Base-by-base conservation (phyloP, 2,797 vertebrate genomes). In the Girardinus metallicus region DNA sequence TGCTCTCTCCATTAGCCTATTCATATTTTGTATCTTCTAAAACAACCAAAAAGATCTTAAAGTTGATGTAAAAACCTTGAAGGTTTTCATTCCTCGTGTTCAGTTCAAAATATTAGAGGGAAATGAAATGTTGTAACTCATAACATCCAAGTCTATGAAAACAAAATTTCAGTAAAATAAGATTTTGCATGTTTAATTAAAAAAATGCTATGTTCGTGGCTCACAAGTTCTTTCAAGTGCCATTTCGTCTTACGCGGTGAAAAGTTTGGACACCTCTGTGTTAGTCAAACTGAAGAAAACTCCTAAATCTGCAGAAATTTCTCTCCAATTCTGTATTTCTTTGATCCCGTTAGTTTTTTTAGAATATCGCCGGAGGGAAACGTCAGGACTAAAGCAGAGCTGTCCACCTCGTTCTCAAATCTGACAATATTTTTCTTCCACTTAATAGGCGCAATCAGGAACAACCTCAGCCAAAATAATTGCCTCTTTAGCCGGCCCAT, bases 401-500 rank as follows among this genome's bases (percentile, higher is more conserved):
- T 5, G 78, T 70, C 46, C 26, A 80, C 88, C 83, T 84, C 64
- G n/a, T 75, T 75, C 72, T 77, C 41, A 84, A 82, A 87, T 66
- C 31, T 82, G 51, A 7, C 6, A 1, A 49, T 80, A 18, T 76
- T 62, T 74, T 66, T n/a, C 49, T 85, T 75, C 43, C 53, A 44
- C 44, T 88, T 76, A 72, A 11, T 34, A 84, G 70, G 53, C 62
- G 53, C 75, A 85, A 90, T 89, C 88, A 89, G 74, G 31, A 57
- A 75, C 53, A 68, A 66, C 64, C 77, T 39, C 13, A 73, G 70
- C 74, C 62, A 64, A 73, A 81, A 79, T 44, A 51, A 78, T 64
- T 41, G 39, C 64, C 76, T 83, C 64, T 75, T 82, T 73, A 70
- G 39, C 64, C 31, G 44, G 43, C 55, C 80, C 79, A 64, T 77